A percentile compares a stretch with the other conserved stretches of the same genome.
These are phyloP conservation scores for Phragmatobia fuliginosa DNA, from an alignment of 2,888 invertebrate genomes.

Conservation along the genomic window DNA sequence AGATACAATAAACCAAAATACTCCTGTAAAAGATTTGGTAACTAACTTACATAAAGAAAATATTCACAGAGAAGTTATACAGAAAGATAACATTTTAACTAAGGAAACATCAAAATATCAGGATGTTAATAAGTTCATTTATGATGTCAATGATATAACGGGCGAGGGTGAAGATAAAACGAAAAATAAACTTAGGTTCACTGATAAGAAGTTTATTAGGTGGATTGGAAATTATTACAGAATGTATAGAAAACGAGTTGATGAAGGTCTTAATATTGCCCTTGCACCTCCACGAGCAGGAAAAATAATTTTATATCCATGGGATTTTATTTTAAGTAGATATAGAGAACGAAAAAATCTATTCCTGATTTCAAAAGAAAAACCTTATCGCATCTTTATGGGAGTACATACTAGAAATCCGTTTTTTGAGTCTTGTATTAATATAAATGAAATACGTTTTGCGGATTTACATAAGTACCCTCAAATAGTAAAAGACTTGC, in stretches of 20 bases:
- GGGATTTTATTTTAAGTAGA: slow-evolving; percentile 75
- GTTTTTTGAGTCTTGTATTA: slow-evolving; percentile 69
- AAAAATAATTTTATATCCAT: slow-evolving; percentile 69
- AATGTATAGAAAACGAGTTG: slow-evolving; percentile 64
- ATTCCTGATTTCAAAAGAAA: slow-evolving; percentile 67
- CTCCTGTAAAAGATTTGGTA: not conserved
- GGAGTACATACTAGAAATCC: slow-evolving; percentile 62
- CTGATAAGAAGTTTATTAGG: slow-evolving; percentile 61
- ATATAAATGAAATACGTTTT: slow-evolving; percentile 72
- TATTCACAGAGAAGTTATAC: not conserved
- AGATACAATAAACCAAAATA: not conserved
- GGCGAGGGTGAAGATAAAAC: slow-evolving; percentile 6
- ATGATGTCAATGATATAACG: not conserved
- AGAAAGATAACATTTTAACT: not conserved
- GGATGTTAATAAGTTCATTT: slow-evolving; percentile 11
- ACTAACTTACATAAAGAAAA: not conserved
- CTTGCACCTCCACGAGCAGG: slow-evolving; percentile 68
- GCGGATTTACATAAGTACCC: slow-evolving; percentile 74
- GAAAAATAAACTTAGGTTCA: slow-evolving; percentile 34
- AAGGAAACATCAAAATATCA: not conserved
- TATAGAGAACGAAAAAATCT: slow-evolving; percentile 73
- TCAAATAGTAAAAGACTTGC: slow-evolving; percentile 71
- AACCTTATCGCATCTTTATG: slow-evolving; percentile 75
- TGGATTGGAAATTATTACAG: slow-evolving; percentile 77
- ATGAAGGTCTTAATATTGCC: slow-evolving; percentile 58